Base-by-base conservation (phyloP, 2,797 vertebrate species). In the Myoxocephalus aenaeus region DNA sequence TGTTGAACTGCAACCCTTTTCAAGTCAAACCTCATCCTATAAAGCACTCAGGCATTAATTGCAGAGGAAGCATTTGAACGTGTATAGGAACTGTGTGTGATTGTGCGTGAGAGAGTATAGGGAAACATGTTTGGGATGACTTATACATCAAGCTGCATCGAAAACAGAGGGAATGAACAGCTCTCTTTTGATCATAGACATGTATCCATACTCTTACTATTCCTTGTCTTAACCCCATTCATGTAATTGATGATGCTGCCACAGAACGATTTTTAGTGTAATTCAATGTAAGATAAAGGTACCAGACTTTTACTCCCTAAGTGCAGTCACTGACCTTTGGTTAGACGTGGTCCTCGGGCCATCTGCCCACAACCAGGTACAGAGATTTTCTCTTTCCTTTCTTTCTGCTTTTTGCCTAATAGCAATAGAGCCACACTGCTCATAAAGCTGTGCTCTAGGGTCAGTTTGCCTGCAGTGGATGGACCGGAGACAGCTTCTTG, bases 1-100 rank as follows among this genome's bases (percentile, higher is more conserved):
- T 94, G 85, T 94, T 93, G 93, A 92, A 74, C 91, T 84, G 70
- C 82, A 79, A 5, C 81, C 78, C 25, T 74, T 65, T 32, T 73
- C 15, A 22, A 70, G 34, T 77, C 65, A 34, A 40, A 32, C 22
- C 11, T 56, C n/a, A 40, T 63, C 46, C 76, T 70, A 9, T 34
- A 32, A 84, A 73, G 75, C 14, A 22, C 54, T 74, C 64, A 40
- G 18, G 62, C 27, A 48, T 59, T 53, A 27, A 40, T 64, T 74
- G 22, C 62, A 77, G 48, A 77, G 15, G 66, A 69, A 10, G 17
- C 58, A 34, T 75, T 80, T 76, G 12, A 64, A 74, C 50, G 65
- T 67, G 42, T 34, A 25, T 38, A 42, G 4, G 62, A 27, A 46
- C 46, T 64, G 53, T 48, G 66, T 70, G 32, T 34, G 42, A 36